A percentile compares a stretch with the other conserved stretches of the same genome.
Conservation (phyloP, 2,113 vertebrate genomes). For the Trematomus loennbergii region DNA sequence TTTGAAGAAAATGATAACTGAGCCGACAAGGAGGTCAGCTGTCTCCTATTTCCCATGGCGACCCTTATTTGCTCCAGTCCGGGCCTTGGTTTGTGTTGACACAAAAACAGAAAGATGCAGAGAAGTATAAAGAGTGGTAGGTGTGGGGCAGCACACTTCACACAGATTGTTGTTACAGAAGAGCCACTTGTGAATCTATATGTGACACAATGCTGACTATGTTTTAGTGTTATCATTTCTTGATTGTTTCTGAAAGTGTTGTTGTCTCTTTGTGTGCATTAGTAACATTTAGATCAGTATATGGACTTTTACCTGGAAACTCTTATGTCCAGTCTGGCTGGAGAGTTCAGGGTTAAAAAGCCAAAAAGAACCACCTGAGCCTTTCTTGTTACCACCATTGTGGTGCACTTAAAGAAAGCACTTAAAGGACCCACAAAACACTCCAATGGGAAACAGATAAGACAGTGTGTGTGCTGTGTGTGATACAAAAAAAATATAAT, state of each 20-base stretch:
- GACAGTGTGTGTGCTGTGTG: slow-evolving; percentile 22
- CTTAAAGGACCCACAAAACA: not conserved
- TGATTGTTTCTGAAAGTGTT: too few species aligned
- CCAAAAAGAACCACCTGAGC: not conserved
- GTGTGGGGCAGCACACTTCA: not conserved
- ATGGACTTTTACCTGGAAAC: not conserved
- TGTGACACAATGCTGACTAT: not conserved
- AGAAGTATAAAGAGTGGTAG: not conserved
- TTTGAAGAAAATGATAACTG: slow-evolving; percentile 36
- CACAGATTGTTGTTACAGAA: not conserved
- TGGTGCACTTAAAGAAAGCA: slow-evolving; percentile 5
- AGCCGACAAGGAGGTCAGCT: slow-evolving; percentile 26
- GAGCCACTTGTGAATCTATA: not conserved
- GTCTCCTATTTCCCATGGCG: slow-evolving; percentile 26
- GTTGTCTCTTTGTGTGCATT: not conserved
- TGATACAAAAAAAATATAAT: not conserved
- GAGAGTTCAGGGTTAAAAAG: too few species aligned
- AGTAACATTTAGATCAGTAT: not conserved
- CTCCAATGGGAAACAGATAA: slow-evolving; percentile 22
- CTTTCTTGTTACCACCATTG: not conserved
- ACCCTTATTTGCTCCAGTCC: slow-evolving; percentile 26
- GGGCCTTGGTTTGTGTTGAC: slow-evolving; percentile 25
- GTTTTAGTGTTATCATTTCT: not conserved
- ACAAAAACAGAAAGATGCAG: slow-evolving; percentile 1
- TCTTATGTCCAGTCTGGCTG: not conserved